phyloP scores from a whole-genome alignment of 2,113 vertebrate species.

The Calidris pugnax region DNA sequence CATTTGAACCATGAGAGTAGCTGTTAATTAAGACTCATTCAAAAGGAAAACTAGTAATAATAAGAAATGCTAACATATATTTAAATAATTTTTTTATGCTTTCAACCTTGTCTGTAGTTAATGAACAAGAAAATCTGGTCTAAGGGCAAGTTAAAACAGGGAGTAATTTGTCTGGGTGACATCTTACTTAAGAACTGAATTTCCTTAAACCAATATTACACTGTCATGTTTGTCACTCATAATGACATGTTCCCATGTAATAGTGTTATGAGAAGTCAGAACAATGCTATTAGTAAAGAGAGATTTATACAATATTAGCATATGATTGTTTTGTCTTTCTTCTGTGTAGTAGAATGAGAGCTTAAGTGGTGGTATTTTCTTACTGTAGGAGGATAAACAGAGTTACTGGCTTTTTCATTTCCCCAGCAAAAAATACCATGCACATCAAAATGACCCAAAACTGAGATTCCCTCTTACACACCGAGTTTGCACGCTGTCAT shows the following conservation, averaged over 20 bases:
- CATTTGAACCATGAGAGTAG: background rate
- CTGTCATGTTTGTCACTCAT: conserved; percentile 43
- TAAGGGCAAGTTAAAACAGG: conserved; percentile 54
- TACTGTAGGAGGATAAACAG: fast-evolving
- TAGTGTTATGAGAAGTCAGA: background rate
- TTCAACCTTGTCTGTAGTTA: conserved; percentile 53
- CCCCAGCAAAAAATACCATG: background rate
- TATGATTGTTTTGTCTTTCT: background rate
- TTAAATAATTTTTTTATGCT: conserved; percentile 52
- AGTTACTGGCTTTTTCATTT: background rate
- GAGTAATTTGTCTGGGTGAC: conserved; percentile 45
- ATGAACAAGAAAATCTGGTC: conserved; percentile 63
- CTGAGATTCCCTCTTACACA: fast-evolving
- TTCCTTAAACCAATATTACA: background rate
- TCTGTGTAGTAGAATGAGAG: background rate
- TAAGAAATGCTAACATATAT: conserved; percentile 47
- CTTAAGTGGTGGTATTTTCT: background rate
- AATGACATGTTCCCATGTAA: background rate
- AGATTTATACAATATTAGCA: conserved; percentile 8
- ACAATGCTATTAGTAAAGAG: background rate
- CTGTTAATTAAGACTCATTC: conserved; percentile 18
- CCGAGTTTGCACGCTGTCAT: background rate
- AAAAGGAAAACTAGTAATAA: conserved; percentile 3
- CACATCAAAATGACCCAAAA: fast-evolving
- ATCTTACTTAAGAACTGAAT: background rate